These are phyloP conservation scores for Drosophila austrosaltans DNA, from an alignment of 2,888 invertebrate species.

Conservation along the genomic window DNA sequence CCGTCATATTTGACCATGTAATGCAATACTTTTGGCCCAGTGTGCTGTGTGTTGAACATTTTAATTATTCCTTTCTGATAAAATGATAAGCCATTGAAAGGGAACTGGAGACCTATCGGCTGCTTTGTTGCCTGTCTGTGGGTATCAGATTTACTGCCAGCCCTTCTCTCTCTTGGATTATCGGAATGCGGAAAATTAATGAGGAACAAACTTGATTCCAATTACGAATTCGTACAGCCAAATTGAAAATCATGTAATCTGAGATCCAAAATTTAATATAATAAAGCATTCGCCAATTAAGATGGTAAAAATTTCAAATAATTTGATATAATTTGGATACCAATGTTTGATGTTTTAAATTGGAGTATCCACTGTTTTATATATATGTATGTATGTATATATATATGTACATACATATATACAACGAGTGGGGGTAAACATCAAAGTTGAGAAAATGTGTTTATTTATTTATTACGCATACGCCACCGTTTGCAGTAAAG, in stretches of 20 bases:
- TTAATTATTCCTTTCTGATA: too few species aligned
- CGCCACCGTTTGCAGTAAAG: slow-evolving; percentile 34
- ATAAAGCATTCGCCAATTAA: too few species aligned
- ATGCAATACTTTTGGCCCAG: too few species aligned
- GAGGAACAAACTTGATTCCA: slow-evolving; percentile 7
- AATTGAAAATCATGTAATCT: background rate
- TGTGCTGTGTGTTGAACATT: too few species aligned
- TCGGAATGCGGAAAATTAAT: slow-evolving; percentile 4
- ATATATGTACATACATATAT: too few species aligned
- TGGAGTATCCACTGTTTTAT: background rate
- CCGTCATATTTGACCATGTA: too few species aligned
- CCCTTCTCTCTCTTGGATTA: background rate
- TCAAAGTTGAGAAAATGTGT: slow-evolving; percentile 28
- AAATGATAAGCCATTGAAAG: too few species aligned
- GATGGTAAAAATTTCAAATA: background rate
- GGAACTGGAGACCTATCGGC: too few species aligned
- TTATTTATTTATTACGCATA: slow-evolving; percentile 63
- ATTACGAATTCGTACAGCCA: background rate
- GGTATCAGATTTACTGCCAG: background rate
- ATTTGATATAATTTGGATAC: background rate
- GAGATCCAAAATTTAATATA: background rate
- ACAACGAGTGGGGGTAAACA: background rate
- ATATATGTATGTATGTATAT: too few species aligned
- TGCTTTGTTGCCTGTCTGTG: too few species aligned
- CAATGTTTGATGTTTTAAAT: too few species aligned